Evolutionary conservation across 2,888 invertebrate genomes (phyloP).

Genomic region (Heliconius charithonia): DNA sequence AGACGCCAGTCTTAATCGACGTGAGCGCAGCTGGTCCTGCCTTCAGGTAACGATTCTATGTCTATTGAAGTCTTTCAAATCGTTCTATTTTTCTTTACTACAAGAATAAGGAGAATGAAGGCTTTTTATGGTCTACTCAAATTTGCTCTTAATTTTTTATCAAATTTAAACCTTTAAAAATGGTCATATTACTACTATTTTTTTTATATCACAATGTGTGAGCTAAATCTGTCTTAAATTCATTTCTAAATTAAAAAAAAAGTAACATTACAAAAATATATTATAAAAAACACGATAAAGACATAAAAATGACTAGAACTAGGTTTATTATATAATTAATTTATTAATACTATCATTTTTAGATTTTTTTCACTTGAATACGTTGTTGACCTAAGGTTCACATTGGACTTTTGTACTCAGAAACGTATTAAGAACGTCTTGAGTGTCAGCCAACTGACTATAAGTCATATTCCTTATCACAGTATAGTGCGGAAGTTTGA

Average conservation of each 20-base stretch:
- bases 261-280: background rate
- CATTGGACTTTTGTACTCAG: constrained; percentile 33
- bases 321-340: background rate
- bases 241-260: background rate
- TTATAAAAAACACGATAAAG: background rate
- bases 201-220: background rate
- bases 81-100: constrained; percentile 49
- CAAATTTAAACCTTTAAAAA: background rate
- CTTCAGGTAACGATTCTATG: constrained; percentile 72
- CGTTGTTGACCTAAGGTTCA: constrained; percentile 34
- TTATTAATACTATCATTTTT: background rate
- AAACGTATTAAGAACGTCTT: constrained; percentile 62
- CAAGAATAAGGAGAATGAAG: constrained; percentile 36
- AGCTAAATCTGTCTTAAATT: background rate
- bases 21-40: constrained; percentile 73
- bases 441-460: constrained; percentile 51
- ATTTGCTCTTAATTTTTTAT: constrained; percentile 20
- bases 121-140: constrained; percentile 32
- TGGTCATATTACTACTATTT: background rate
- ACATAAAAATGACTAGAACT: background rate
- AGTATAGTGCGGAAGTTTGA: constrained; percentile 76
- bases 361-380: background rate
- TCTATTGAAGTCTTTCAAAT: constrained; percentile 62
- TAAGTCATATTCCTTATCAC: constrained; percentile 77
- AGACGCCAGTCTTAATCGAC: constrained; percentile 65